These are phyloP conservation scores for Xestoiulus laeticollis DNA, from an alignment of 2,888 invertebrate species.

Conservation along the genomic window DNA sequence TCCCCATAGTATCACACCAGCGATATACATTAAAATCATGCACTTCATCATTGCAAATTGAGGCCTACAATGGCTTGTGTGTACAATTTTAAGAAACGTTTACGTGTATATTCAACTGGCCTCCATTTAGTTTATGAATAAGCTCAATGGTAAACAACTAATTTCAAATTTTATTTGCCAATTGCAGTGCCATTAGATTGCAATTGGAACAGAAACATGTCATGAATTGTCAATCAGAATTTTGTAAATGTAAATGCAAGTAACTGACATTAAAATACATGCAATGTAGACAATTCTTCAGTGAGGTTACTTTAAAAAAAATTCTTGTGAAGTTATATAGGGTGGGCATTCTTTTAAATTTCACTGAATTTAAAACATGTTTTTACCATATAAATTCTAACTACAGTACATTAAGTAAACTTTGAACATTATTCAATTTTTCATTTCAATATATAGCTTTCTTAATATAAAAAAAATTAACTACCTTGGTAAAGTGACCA, in stretches of 20 bases:
- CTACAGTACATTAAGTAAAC: no score
- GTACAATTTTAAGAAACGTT: not conserved
- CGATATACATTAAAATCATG: not conserved
- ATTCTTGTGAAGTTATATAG: no score
- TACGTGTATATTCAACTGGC: not conserved
- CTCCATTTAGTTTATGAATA: slow-evolving; percentile 4
- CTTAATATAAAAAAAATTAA: no score
- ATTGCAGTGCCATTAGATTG: not conserved
- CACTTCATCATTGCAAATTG: not conserved
- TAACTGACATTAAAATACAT: not conserved
- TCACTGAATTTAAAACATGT: no score
- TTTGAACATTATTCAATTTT: no score
- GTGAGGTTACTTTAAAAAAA: no score
- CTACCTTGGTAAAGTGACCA: no score
- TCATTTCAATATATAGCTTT: no score
- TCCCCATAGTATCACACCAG: not conserved
- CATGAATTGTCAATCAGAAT: not conserved
- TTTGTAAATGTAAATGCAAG: not conserved
- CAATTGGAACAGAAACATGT: not conserved
- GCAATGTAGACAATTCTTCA: no score
- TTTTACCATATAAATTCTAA: no score
- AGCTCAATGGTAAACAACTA: not conserved
- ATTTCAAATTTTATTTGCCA: not conserved
- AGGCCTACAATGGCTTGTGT: not conserved
- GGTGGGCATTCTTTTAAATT: no score